Conservation (phyloP, 2,888 invertebrate genomes). For the Hyposoter dolosus region DNA sequence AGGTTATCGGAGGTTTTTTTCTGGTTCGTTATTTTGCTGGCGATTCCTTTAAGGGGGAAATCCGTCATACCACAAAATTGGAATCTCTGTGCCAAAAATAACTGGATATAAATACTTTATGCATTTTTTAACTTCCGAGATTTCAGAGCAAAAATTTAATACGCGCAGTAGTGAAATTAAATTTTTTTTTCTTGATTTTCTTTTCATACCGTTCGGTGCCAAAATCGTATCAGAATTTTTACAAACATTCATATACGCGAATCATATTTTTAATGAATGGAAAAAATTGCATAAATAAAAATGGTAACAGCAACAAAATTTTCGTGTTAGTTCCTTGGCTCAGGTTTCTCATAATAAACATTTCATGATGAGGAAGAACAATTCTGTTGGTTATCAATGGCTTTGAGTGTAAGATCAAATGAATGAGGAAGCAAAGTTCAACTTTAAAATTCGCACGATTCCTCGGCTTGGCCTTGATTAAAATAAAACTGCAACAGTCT, state of each 20-base stretch:
- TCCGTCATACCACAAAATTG: neutral
- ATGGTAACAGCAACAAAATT: neutral
- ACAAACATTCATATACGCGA: neutral
- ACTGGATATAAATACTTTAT: neutral
- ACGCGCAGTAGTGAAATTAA: neutral
- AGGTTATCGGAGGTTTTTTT: slow-evolving; percentile 1
- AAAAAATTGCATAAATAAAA: neutral
- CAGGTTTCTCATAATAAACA: neutral
- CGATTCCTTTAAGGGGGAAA: neutral
- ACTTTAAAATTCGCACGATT: slow-evolving; percentile 17
- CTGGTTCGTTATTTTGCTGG: neutral
- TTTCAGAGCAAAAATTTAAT: neutral
- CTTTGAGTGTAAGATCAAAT: neutral
- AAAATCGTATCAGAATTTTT: neutral
- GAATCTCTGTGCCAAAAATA: neutral
- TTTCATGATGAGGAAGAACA: neutral
- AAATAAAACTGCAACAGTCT: slow-evolving; percentile 26
- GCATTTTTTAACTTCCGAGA: neutral
- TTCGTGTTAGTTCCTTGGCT: neutral
- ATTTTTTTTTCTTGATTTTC: neutral
- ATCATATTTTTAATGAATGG: neutral
- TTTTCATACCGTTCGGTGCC: neutral
- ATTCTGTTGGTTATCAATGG: neutral
- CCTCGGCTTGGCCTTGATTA: slow-evolving; percentile 34
- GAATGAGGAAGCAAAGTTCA: neutral